Evolutionary conservation across 2,797 vertebrate species (phyloP), one percentile per base, ranked within the genome.

Genomic region (Cichlasoma orientale): DNA sequence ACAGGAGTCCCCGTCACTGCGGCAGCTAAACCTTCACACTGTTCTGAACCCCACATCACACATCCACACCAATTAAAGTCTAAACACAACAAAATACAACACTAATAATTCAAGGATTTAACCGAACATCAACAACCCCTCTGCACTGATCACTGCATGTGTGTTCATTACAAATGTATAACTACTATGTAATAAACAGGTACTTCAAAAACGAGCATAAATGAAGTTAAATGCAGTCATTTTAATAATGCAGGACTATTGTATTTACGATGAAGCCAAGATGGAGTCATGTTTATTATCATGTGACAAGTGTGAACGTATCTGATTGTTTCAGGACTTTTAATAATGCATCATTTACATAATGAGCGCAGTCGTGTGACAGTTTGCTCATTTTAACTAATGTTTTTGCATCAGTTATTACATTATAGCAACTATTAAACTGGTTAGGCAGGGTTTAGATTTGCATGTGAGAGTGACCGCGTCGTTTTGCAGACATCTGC

Each of bases 331-430:
- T 6, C 19, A 38, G 55, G 3, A 19, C 2, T 11, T 76, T 68
- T 76, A 53, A 75, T 38, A 12, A 63, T 16, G 1, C 10, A 52
- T 38, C 6, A 76, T 71, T 80, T 82, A 77, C 58, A 78, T 71
- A 5, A 59, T 68, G 8, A 69, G 11, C 56, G 23, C 50, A 44
- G n/a, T 54, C 56, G 50, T 12, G 69, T 36, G 5, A 79, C 61
- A 27, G 68, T 33, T 75, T 79, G 52, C 56, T 41, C 8, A 13
- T 69, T 54, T 59, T 36, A 13, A 36, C 59, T 0, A 56, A 23
- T 38, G 12, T n/a, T 80, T 89, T 83, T 89, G 66, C 79, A 82
- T 83, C 56, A 61, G 44, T 25, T 57, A 36, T 33, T 21, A 38
- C 55, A 56, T 73, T 53, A 7, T 70, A 47, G 33, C 14, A 7